Evolutionary conservation across 2,797 vertebrate genomes (phyloP).

Genomic region (Ispidina picta): DNA sequence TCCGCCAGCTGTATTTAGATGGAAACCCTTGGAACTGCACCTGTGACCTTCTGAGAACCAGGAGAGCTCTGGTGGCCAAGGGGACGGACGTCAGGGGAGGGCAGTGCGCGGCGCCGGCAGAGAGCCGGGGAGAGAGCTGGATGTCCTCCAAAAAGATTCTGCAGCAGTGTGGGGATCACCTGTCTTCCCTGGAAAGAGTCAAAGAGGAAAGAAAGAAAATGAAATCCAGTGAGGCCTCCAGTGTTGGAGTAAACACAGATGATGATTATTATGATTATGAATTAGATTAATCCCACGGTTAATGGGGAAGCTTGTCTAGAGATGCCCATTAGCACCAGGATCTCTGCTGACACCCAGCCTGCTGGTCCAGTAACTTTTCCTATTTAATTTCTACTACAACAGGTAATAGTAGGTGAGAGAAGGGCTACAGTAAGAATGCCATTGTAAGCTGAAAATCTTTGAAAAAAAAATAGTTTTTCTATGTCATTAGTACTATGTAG

Average conservation of each 20-base stretch:
- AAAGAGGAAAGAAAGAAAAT: slow-evolving; percentile 70
- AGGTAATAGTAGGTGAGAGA: background rate
- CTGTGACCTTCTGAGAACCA: slow-evolving; percentile 78
- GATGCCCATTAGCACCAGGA: background rate
- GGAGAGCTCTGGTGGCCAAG: slow-evolving; percentile 74
- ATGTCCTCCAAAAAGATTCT: slow-evolving; percentile 80
- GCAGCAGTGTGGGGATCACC: slow-evolving; percentile 73
- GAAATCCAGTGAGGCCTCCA: slow-evolving; percentile 49
- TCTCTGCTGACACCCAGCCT: background rate
- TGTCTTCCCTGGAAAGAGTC: slow-evolving; percentile 32
- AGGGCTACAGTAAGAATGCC: background rate
- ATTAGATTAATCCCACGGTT: slow-evolving; percentile 56
- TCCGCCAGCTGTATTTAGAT: slow-evolving; percentile 81
- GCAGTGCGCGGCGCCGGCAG: slow-evolving; percentile 74
- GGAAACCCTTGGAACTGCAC: slow-evolving; percentile 86
- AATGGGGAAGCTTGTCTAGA: background rate
- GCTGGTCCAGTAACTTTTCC: background rate
- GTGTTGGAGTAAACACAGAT: slow-evolving; percentile 33
- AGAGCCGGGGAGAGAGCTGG: slow-evolving; percentile 78
- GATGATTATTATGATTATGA: slow-evolving; percentile 83
- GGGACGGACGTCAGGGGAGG: slow-evolving; percentile 80
- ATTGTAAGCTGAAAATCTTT: background rate
- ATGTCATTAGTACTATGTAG: background rate
- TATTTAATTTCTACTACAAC: background rate
- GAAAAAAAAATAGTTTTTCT: background rate